phyloP scores from a whole-genome alignment of 2,113 vertebrate genomes.

The Bothrops jararaca region DNA sequence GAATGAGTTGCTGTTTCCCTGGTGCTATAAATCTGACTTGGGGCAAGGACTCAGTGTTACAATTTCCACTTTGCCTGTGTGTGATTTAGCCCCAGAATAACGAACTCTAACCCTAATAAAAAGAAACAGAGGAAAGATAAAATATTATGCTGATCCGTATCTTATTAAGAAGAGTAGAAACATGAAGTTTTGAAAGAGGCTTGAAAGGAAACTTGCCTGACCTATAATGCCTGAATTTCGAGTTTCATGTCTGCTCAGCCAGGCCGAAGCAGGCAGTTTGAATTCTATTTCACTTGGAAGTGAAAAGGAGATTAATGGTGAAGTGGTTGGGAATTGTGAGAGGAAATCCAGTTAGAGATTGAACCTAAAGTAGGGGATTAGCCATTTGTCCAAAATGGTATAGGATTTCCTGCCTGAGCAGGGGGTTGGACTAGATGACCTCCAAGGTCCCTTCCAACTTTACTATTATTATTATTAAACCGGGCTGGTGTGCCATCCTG shows the following conservation, averaged over 20 bases:
- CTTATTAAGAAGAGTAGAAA: neutral
- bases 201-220: neutral
- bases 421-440: too few species aligned
- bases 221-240: neutral
- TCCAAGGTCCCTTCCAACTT: too few species aligned
- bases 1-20: neutral
- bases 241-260: neutral
- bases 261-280: neutral
- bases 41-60: neutral
- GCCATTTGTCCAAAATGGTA: too few species aligned
- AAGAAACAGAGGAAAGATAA: neutral
- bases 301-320: neutral
- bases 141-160: neutral
- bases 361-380: neutral
- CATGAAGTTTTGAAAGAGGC: neutral
- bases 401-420: too few species aligned
- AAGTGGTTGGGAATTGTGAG: neutral
- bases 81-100: neutral
- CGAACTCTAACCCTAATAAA: neutral
- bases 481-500: neutral
- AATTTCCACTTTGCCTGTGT: neutral
- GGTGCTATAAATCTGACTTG: neutral
- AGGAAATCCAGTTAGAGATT: neutral
- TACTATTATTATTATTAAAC: neutral
- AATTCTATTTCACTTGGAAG: neutral